A percentile compares a stretch with the other conserved stretches of the same genome.
Conservation (phyloP, 1,140 invertebrate genomes). For the Ceratitis capitata region DNA sequence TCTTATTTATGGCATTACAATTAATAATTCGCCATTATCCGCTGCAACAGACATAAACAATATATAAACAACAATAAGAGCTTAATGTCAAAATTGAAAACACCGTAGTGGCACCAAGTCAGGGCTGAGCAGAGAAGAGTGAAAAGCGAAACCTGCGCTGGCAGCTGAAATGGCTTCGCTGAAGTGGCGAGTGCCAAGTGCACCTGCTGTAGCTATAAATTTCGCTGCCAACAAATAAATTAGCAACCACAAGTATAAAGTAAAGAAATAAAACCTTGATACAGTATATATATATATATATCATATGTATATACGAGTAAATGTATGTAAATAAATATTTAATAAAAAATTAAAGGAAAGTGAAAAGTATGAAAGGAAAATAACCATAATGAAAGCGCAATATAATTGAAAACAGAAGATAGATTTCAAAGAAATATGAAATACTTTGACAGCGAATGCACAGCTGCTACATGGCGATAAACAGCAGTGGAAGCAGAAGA, state of each 20-base stretch:
- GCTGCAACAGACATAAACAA: slow-evolving; percentile 11
- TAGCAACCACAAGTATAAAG: neutral
- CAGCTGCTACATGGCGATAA: too few relatives aligned
- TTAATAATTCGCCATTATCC: slow-evolving; percentile 33
- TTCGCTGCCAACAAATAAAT: neutral
- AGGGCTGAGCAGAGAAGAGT: too few relatives aligned
- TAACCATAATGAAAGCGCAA: neutral
- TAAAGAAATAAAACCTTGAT: neutral
- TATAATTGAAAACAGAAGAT: neutral
- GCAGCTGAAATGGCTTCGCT: too few relatives aligned
- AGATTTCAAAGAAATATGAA: neutral
- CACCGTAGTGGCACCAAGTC: neutral
- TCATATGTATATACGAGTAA: too few relatives aligned
- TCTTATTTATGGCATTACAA: slow-evolving; percentile 36
- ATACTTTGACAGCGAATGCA: neutral
- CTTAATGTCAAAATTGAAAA: slow-evolving; percentile 22
- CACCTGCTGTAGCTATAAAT: slow-evolving; percentile 1
- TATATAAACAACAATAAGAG: neutral
- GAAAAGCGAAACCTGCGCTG: too few relatives aligned
- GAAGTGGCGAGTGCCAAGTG: neutral
- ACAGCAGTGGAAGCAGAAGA: too few relatives aligned
- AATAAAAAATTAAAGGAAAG: neutral
- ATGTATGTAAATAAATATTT: too few relatives aligned
- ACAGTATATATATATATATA: too few relatives aligned
- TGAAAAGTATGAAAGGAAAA: neutral